Conservation (phyloP, 1,140 invertebrate species). For the Drosophila grimshawi region DNA sequence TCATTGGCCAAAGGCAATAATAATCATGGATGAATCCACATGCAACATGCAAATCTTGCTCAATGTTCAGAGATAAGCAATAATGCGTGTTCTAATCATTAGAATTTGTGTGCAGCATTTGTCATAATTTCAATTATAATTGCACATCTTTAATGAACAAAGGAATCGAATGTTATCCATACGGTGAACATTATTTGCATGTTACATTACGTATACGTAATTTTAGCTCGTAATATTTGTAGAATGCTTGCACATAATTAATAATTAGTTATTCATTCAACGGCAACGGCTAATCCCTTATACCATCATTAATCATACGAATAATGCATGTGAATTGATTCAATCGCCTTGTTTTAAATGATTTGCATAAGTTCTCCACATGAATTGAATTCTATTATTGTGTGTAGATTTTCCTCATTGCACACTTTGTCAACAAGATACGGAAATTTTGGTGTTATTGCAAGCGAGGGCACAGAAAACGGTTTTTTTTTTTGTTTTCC, state of each 20-base stretch:
- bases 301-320: background rate
- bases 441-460: constrained; percentile 44
- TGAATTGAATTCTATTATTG: background rate
- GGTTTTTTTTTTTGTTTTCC: background rate
- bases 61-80: background rate
- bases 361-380: constrained; percentile 13
- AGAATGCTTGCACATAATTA: no score
- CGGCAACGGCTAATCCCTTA: background rate
- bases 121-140: background rate
- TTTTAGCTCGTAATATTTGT: background rate
- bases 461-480: constrained; percentile 24
- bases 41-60: no score
- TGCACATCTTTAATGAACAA: background rate
- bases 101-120: no score
- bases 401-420: constrained; percentile 13
- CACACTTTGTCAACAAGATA: constrained; percentile 26
- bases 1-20: background rate
- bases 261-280: no score
- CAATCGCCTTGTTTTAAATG: constrained; percentile 1
- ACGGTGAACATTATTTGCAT: background rate
- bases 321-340: background rate
- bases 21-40: no score
- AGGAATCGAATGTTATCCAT: background rate
- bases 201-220: constrained; percentile 47
- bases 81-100: constrained; percentile 1